phyloP scores from a whole-genome alignment of 2,888 invertebrate species.

The Leptinotarsa juncta region DNA sequence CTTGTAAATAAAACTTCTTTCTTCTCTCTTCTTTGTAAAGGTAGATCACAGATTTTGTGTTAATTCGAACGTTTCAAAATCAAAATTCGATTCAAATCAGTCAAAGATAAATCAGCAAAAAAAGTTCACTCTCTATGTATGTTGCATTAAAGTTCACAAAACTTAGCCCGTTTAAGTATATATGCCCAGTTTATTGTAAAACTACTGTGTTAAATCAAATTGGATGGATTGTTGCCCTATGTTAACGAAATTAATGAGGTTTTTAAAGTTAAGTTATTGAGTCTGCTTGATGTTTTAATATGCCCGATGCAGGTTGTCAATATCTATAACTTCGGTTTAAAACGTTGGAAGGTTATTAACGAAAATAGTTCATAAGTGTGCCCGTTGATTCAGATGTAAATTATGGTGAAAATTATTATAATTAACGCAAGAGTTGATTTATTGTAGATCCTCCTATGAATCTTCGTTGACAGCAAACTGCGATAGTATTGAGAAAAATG shows the following conservation, averaged over 20 bases:
- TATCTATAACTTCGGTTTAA: conserved; percentile 53
- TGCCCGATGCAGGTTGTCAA: conserved; percentile 61
- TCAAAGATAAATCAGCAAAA: conserved; percentile 38
- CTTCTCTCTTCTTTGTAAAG: conserved; percentile 39
- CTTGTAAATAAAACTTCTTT: conserved; percentile 48
- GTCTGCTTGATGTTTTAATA: conserved; percentile 56
- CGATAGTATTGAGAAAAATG: conserved; percentile 53
- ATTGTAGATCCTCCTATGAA: conserved; percentile 53
- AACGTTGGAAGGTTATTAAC: conserved; percentile 31
- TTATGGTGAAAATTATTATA: conserved; percentile 40
- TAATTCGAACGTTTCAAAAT: conserved; percentile 51
- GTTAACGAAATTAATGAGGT: conserved; percentile 42
- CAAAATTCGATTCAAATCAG: conserved; percentile 46
- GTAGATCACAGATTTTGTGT: conserved; percentile 61
- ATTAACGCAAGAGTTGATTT: conserved; percentile 43
- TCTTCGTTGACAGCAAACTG: conserved; percentile 61
- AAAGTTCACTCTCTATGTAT: conserved; percentile 50
- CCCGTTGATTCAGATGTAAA: conserved; percentile 50
- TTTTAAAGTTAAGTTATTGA: conserved; percentile 57
- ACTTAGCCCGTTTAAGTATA: conserved; percentile 57
- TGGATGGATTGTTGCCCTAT: conserved; percentile 55
- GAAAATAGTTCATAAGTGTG: conserved; percentile 47
- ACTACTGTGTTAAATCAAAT: conserved; percentile 48
- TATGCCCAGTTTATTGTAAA: conserved; percentile 55
- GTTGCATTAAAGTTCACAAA: conserved; percentile 49